These are phyloP conservation scores for Chiloscyllium punctatum DNA, from an alignment of 2,797 vertebrate species.

Conservation along the genomic window DNA sequence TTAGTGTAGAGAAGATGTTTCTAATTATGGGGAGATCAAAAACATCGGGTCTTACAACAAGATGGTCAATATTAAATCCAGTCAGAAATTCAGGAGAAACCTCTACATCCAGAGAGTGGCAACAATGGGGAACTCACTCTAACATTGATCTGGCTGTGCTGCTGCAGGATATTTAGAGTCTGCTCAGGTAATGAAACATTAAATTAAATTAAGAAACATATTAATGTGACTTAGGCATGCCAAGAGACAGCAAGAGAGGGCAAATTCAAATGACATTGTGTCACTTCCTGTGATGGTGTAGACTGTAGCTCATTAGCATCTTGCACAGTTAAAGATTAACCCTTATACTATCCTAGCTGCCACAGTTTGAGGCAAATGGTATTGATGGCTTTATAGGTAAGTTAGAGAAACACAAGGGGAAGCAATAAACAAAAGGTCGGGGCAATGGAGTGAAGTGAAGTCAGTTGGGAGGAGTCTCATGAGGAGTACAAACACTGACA, in stretches of 20 bases:
- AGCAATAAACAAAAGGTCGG: background rate
- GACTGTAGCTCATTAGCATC: no score
- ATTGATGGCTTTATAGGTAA: background rate
- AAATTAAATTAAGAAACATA: no score
- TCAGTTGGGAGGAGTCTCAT: background rate
- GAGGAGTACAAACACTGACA: background rate
- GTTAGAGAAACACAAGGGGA: background rate
- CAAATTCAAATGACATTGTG: no score
- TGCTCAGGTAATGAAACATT: no score
- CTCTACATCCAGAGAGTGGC: background rate
- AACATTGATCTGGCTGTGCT: background rate
- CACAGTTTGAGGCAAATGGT: no score
- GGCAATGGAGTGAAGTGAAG: background rate
- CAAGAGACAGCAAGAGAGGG: no score
- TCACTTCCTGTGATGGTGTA: no score
- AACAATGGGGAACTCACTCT: background rate
- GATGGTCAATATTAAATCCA: background rate
- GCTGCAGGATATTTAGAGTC: no score
- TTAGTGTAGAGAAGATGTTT: background rate
- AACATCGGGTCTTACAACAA: background rate
- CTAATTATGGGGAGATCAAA: background rate
- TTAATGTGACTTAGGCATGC: no score
- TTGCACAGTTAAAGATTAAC: no score
- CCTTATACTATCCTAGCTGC: no score
- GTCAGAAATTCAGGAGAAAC: background rate